Evolutionary conservation across 2,113 vertebrate genomes (phyloP).

Genomic region (Nibea albiflora): DNA sequence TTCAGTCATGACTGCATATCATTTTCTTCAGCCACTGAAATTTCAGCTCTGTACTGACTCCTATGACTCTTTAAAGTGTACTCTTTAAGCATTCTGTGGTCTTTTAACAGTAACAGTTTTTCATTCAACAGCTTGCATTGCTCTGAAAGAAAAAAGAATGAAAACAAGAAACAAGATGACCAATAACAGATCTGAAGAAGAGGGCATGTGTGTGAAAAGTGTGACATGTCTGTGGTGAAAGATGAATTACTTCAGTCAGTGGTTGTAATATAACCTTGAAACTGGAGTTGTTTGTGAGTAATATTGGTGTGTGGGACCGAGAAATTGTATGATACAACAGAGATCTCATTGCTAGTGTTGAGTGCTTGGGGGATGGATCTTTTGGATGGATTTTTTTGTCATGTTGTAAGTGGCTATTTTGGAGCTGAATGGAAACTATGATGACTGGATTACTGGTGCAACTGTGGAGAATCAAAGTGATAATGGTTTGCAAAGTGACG

Average conservation of each 20-base stretch:
- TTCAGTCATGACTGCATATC: conserved; percentile 20
- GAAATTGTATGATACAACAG: neutral
- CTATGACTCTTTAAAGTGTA: neutral
- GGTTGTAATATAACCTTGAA: neutral
- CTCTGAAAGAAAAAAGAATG: neutral
- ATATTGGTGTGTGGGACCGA: neutral
- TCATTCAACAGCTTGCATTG: neutral
- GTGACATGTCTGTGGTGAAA: neutral
- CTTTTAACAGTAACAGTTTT: neutral
- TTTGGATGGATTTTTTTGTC: neutral
- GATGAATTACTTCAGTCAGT: neutral
- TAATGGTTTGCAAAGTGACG: neutral
- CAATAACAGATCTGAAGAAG: neutral
- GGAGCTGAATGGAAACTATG: neutral
- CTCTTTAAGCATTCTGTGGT: neutral
- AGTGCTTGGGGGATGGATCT: neutral
- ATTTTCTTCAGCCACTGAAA: neutral
- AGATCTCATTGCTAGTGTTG: neutral
- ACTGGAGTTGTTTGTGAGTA: neutral
- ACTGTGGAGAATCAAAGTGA: neutral
- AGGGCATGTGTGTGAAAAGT: neutral
- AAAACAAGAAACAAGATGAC: neutral
- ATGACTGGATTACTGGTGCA: conserved; percentile 19
- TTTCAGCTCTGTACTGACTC: neutral
- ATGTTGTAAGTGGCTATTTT: neutral